Base-by-base conservation (phyloP, 2,113 vertebrate genomes). In the Hippocampus comes region DNA sequence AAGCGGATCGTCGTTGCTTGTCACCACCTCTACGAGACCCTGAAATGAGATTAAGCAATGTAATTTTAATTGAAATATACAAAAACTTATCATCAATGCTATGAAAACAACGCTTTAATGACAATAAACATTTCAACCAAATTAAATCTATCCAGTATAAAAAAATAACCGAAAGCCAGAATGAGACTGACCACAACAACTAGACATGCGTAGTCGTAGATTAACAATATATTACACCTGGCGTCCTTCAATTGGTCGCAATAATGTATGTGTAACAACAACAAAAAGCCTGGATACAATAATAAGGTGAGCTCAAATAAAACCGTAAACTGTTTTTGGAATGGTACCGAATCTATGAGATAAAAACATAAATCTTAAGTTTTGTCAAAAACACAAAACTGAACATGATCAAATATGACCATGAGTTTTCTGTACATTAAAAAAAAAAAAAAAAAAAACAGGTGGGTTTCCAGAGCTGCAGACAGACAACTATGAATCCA, bases 1-100 rank as follows among this genome's bases (percentile, higher is more conserved):
- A 21, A 98, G 93, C 75, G 94, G 94, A 75, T 96, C 95, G 85
- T 99, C 95, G 10, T 95, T 98, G 83, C 96, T 98, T 43, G 97
- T 98, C 87, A 99, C 95, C 57, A 99, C 97, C 88, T 99, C 97
- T 76, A 99, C 96, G 73, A 99, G 89, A 63, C 97, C 95, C 97
- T 99, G 77, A 1, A 60, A 41, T 59, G 41, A 48, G 15, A 64
- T 14, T 2, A 8, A 20, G 63, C 2, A n/a, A 48, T 67, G 20
- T 25, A 25, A 21, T 15, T 75, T n/a, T 7, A 68, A 67, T 3
- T n/a, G 5, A 1, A 73, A 42, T 23, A 46, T 41, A 48, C 21
- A 73, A 17, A 60, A 46, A 5, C 7, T 10, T 18, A 4, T 57
- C 14, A 55, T 10, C 53, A 18, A 60, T 15, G 5, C n/a, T 21